These are phyloP conservation scores for Idaea aversata DNA, from an alignment of 2,888 invertebrate species.

Conservation along the genomic window DNA sequence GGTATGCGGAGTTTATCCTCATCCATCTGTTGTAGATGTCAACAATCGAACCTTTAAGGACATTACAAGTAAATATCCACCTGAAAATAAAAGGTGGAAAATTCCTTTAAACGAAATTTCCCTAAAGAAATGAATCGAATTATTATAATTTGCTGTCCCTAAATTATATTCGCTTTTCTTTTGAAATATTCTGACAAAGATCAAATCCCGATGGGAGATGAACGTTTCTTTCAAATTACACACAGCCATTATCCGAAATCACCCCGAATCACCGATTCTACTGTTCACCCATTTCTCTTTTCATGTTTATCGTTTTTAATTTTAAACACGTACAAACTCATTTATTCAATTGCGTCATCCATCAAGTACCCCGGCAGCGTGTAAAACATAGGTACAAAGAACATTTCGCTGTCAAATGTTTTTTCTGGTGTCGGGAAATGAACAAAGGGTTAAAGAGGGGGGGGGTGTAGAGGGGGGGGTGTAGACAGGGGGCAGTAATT, in stretches of 20 bases:
- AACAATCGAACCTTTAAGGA: conserved; percentile 16
- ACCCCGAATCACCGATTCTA: conserved; percentile 33
- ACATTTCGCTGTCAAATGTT: conserved; percentile 41
- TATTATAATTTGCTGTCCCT: conserved; percentile 34
- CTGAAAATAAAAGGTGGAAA: conserved; percentile 27
- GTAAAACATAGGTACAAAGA: conserved; percentile 41
- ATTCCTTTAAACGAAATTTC: conserved; percentile 27
- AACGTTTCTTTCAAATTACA: conserved; percentile 44
- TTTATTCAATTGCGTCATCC: conserved; percentile 44
- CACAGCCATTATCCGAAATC: conserved; percentile 45
- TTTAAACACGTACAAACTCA: conserved; percentile 42
- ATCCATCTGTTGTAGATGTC: conserved; percentile 27
- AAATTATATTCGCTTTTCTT: conserved; percentile 27
- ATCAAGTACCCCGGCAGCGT: conserved; percentile 30
- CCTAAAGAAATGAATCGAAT: conserved; percentile 28
- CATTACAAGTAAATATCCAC: conserved; percentile 22
- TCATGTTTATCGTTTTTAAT: conserved; percentile 30
- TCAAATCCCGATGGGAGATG: conserved; percentile 33
- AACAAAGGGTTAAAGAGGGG: conserved; percentile 35
- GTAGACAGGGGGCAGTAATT: conserved; percentile 57
- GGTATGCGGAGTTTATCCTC: conserved; percentile 39
- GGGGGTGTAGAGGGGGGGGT: conserved; percentile 29
- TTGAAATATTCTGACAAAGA: conserved; percentile 31
- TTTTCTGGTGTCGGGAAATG: conserved; percentile 41
- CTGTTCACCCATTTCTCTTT: conserved; percentile 31